These are phyloP conservation scores for Leptothorax acervorum DNA, from an alignment of 2,888 invertebrate genomes.

Conservation along the genomic window DNA sequence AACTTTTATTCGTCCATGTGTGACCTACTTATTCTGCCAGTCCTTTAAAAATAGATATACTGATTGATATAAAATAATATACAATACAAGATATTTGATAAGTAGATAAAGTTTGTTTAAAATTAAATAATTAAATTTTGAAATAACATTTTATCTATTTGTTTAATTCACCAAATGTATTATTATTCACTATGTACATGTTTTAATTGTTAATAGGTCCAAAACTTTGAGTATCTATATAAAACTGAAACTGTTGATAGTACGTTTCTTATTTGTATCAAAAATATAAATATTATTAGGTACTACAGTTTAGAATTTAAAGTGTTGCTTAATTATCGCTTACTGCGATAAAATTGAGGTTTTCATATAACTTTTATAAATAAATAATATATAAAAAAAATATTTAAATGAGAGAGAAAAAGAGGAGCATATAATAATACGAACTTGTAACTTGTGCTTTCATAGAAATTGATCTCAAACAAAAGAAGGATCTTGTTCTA, in stretches of 20 bases:
- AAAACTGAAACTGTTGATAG: not conserved
- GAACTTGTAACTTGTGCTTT: not conserved
- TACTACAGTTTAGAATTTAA: not conserved
- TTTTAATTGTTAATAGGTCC: not conserved
- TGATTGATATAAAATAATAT: not conserved
- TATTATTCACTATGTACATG: not conserved
- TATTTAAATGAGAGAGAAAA: not conserved
- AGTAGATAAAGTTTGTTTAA: not conserved
- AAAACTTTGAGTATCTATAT: not conserved
- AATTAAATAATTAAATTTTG: slow-evolving; percentile 11
- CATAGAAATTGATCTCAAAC: not conserved
- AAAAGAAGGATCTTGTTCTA: not conserved
- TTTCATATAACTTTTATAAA: not conserved
- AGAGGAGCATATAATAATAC: not conserved
- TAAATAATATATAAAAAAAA: not conserved
- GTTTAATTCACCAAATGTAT: not conserved
- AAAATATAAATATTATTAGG: not conserved
- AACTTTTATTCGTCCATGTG: not conserved
- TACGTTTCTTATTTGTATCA: not conserved
- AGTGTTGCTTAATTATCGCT: not conserved
- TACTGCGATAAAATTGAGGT: not conserved
- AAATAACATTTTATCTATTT: not conserved
- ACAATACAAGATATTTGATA: not conserved
- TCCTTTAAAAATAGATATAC: not conserved
- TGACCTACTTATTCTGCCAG: not conserved